phyloP scores from a whole-genome alignment of 2,888 invertebrate genomes.

The Epistrophella euchroma region DNA sequence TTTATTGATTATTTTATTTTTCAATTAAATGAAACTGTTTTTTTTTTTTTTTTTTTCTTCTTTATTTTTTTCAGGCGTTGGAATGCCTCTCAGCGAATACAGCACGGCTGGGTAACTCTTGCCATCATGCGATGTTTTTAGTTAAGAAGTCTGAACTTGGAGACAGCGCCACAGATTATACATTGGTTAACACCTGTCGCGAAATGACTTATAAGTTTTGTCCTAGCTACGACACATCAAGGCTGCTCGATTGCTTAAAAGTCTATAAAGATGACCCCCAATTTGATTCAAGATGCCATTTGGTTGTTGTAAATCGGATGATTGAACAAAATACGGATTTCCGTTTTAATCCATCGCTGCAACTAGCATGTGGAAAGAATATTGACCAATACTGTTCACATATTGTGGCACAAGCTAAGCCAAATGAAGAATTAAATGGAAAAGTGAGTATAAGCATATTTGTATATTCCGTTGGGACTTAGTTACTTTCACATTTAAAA shows the following conservation, averaged over 20 bases:
- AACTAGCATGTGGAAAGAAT: conserved; percentile 91
- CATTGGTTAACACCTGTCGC: conserved; percentile 92
- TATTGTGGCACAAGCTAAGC: conserved; percentile 85
- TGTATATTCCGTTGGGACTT: too few species aligned
- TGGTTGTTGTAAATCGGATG: conserved; percentile 93
- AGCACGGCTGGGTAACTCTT: conserved; percentile 87
- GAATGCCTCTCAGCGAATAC: conserved; percentile 91
- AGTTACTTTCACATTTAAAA: too few species aligned
- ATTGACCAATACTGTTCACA: conserved; percentile 89
- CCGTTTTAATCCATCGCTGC: conserved; percentile 93
- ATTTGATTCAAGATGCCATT: conserved; percentile 93
- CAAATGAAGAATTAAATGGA: conserved; percentile 91
- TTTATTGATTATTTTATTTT: neutral
- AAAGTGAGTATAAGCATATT: conserved; percentile 85
- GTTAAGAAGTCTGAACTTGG: conserved; percentile 93
- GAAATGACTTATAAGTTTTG: conserved; percentile 95
- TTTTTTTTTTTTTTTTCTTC: conserved; percentile 77
- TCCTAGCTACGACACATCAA: conserved; percentile 88
- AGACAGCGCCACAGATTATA: conserved; percentile 95
- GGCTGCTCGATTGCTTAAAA: conserved; percentile 91
- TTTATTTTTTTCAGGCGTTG: conserved; percentile 86
- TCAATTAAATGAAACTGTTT: neutral
- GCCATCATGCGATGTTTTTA: conserved; percentile 93
- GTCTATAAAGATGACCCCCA: conserved; percentile 89
- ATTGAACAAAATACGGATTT: conserved; percentile 96